Base-by-base conservation (phyloP, 1,140 invertebrate species). In the Drosophila trapezifrons region DNA sequence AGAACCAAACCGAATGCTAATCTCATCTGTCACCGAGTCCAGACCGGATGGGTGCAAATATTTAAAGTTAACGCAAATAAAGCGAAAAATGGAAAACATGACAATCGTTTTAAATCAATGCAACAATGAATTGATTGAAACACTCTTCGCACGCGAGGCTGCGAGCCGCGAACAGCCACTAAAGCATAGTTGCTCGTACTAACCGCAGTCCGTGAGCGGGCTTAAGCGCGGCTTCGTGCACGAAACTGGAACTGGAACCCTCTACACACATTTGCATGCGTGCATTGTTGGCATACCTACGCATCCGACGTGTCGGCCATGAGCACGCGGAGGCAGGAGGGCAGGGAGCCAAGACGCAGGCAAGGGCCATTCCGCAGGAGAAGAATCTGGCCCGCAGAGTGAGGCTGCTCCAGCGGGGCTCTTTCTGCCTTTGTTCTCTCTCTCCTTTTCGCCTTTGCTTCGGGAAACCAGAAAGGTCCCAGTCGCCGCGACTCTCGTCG, bases 241-340 rank as follows among this genome's bases (percentile, higher is more conserved):
- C 49, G 45, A 43, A 74, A 46, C 43, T 42, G 62, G 35, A 78
- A 77, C 58, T 73, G 76, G 54, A 87, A 89, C 76, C 17, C 32
- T 15, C 49, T 82, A 59, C 58, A 66, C 51, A 84, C 72, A 87
- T 87, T 87, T 91, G 82, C 85, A 90, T 91, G 80, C 80, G 80
- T 90, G 70, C 83, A 84, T 91, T 81, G 83, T 76, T 89, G 78
- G 80, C 78, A 91, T 91, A 87, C 90, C 90, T 91, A 91, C 90
- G 90, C 90, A 91, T 77, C 67, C 73, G 51, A 59, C 57, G 78
- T 81, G 77, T 78, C 73, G 69, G 54, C 62, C 57, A 32, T 56
- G 57, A 66, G 60, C 52, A 67, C 54, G 58, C 40, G 55, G 17
- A 20, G 51, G 35, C 45, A 40, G 17, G 42, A 45, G 18, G 37